A percentile compares a stretch with the other conserved stretches of the same genome.
Conservation (phyloP, 2,113 vertebrate species). For the Pipa parva region DNA sequence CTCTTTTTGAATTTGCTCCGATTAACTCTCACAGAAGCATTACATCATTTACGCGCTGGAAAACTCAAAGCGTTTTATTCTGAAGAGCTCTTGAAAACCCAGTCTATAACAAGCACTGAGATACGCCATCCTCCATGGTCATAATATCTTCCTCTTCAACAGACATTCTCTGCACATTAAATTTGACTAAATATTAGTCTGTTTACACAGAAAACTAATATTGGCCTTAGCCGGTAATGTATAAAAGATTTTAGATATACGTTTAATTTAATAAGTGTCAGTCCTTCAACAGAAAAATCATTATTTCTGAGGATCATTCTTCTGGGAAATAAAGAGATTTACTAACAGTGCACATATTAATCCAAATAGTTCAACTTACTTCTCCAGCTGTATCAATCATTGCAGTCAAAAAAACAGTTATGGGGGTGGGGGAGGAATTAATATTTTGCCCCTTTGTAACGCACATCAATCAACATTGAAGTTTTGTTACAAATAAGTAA, state of each 20-base stretch:
- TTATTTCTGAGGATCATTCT: too few relatives aligned
- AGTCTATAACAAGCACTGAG: background rate
- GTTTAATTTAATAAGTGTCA: background rate
- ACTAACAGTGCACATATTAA: too few relatives aligned
- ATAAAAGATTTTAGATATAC: background rate
- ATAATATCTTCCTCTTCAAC: conserved; percentile 18
- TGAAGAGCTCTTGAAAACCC: conserved; percentile 10
- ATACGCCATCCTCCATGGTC: conserved; percentile 3
- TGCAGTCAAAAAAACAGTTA: too few relatives aligned
- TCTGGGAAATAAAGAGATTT: too few relatives aligned
- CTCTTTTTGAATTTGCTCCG: background rate
- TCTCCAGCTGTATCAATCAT: too few relatives aligned
- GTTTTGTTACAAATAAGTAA: too few relatives aligned
- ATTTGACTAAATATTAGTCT: background rate
- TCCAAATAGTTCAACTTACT: too few relatives aligned
- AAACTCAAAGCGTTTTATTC: background rate
- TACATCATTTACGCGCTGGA: conserved; percentile 19
- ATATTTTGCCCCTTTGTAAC: too few relatives aligned
- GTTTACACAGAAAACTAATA: background rate
- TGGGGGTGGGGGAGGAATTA: too few relatives aligned
- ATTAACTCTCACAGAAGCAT: conserved; percentile 21
- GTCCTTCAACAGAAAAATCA: too few relatives aligned
- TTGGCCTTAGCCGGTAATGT: background rate
- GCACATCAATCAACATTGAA: too few relatives aligned
- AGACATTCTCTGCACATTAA: conserved; percentile 11